A percentile compares a stretch with the other conserved stretches of the same genome.
phyloP scores from a whole-genome alignment of 2,888 invertebrate species.

The Galerucella nymphaeae region DNA sequence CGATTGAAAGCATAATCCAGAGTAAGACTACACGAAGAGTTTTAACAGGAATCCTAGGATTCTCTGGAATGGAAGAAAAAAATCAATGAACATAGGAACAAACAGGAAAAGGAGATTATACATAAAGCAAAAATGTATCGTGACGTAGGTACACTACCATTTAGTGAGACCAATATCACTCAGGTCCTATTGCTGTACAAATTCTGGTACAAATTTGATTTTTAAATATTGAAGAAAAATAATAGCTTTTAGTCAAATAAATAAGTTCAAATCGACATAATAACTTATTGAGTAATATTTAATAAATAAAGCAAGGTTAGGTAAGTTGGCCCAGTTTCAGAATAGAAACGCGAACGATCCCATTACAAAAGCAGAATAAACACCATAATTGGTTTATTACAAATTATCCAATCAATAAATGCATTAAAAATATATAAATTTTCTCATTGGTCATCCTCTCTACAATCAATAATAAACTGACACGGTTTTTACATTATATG shows the following conservation, averaged over 20 bases:
- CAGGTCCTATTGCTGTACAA: too few relatives aligned
- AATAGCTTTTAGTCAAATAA: not conserved
- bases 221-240: too few relatives aligned
- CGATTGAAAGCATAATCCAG: too few relatives aligned
- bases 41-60: too few relatives aligned
- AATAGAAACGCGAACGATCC: not conserved
- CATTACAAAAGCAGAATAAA: constrained; percentile 4
- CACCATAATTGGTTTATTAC: constrained; percentile 10
- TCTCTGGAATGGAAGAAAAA: too few relatives aligned
- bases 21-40: too few relatives aligned
- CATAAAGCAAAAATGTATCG: too few relatives aligned
- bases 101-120: too few relatives aligned
- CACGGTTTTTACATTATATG: constrained; percentile 24
- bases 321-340: constrained; percentile 2
- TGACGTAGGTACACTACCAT: too few relatives aligned
- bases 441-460: not conserved
- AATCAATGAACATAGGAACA: too few relatives aligned
- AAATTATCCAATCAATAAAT: constrained; percentile 4
- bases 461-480: constrained; percentile 3
- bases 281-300: not conserved
- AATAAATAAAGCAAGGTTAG: not conserved
- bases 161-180: too few relatives aligned
- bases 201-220: too few relatives aligned
- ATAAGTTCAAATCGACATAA: not conserved
- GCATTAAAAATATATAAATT: constrained; percentile 16